Percentiles rank a stretch among this genome's conserved stretches.
Evolutionary conservation across 2,888 invertebrate species (phyloP).

Genomic region (Hirtodrosophila cameraria): DNA sequence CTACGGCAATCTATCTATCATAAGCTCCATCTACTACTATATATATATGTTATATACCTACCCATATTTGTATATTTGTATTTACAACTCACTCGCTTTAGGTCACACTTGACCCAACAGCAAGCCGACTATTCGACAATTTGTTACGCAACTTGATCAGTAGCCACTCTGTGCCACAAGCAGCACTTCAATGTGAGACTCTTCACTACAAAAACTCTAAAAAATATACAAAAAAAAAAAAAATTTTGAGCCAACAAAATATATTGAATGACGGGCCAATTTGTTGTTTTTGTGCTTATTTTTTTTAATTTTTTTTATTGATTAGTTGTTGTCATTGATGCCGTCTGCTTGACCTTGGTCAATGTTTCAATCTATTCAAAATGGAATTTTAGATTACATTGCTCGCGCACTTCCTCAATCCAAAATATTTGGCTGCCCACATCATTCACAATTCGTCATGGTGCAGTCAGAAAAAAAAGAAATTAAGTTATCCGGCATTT

Average conservation of each 20-base stretch:
- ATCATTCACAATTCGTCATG: constrained; percentile 53
- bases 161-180: constrained; percentile 48
- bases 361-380: constrained; percentile 38
- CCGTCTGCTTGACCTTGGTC: constrained; percentile 57
- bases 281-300: constrained; percentile 25
- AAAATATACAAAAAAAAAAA: constrained; percentile 7
- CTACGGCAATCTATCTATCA: constrained; percentile 57
- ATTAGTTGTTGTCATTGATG: constrained; percentile 68
- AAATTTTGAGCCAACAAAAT: background rate
- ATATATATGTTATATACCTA: background rate
- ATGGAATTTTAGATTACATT: constrained; percentile 55
- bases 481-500: too few relatives aligned
- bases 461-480: too few relatives aligned
- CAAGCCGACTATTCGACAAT: constrained; percentile 11
- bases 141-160: constrained; percentile 61
- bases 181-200: constrained; percentile 39
- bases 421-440: constrained; percentile 60
- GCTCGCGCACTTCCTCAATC: constrained; percentile 55
- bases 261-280: constrained; percentile 15
- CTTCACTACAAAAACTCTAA: constrained; percentile 38
- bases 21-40: constrained; percentile 48
- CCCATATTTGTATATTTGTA: constrained; percentile 37
- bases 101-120: constrained; percentile 66
- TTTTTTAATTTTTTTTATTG: constrained; percentile 40
- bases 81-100: constrained; percentile 69